Conservation (phyloP, 2,888 invertebrate genomes). For the Caenorhabditis sp. region DNA sequence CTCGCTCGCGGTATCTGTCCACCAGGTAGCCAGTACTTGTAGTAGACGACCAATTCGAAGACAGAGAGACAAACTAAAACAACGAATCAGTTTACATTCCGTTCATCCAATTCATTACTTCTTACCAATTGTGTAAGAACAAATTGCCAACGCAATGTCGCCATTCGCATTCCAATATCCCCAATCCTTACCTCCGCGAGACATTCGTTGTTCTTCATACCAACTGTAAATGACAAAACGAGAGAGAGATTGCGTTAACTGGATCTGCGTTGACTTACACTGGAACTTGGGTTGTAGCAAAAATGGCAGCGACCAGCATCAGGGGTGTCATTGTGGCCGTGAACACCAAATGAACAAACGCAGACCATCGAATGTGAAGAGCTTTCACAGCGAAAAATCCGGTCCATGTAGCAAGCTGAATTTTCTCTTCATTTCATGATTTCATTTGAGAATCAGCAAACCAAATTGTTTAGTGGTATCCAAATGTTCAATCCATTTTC, state of each 20-base stretch:
- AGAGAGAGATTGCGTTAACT: conserved; percentile 30
- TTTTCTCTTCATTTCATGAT: background rate
- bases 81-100: background rate
- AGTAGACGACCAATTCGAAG: conserved; percentile 49
- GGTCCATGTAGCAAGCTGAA: conserved; percentile 60
- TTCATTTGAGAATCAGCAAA: conserved; percentile 3
- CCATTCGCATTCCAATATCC: conserved; percentile 45
- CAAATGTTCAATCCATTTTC: conserved; percentile 61
- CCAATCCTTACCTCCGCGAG: conserved; percentile 49
- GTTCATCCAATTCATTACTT: background rate
- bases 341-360: conserved; percentile 61
- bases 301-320: conserved; percentile 59
- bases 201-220: conserved; percentile 57
- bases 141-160: conserved; percentile 45
- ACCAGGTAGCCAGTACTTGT: conserved; percentile 56
- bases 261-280: conserved; percentile 47
- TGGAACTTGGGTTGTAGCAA: conserved; percentile 53
- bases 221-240: conserved; percentile 50
- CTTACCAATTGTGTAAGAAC: conserved; percentile 50
- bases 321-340: conserved; percentile 60
- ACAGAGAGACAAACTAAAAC: conserved; percentile 50
- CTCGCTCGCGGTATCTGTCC: conserved; percentile 26
- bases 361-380: conserved; percentile 62
- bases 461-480: conserved; percentile 61
- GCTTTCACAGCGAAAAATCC: conserved; percentile 61